Conservation (phyloP, 2,113 vertebrate species). For the Saguinus midas region DNA sequence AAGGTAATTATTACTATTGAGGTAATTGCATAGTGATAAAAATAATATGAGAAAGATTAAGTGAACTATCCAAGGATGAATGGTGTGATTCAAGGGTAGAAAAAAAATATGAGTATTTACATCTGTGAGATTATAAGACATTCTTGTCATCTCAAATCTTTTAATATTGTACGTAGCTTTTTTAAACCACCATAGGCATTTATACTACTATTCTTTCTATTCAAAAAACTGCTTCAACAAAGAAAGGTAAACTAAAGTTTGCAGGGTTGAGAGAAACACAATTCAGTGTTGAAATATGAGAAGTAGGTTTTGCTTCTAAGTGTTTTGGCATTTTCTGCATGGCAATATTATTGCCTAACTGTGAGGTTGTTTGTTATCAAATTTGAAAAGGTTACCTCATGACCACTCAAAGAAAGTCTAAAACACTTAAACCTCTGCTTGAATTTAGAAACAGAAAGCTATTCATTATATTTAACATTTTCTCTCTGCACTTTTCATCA, state of each 20-base stretch:
- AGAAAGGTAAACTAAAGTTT: background rate
- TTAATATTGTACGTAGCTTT: background rate
- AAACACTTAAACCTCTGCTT: conserved; percentile 14
- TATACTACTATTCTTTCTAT: background rate
- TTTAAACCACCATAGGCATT: background rate
- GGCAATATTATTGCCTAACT: background rate
- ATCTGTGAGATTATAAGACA: background rate
- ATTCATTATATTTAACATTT: conserved; percentile 7
- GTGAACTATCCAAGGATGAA: background rate
- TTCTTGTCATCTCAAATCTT: background rate
- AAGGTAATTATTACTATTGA: background rate
- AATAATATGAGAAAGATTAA: background rate
- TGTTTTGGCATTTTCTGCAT: conserved; percentile 22
- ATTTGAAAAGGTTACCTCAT: conserved; percentile 36
- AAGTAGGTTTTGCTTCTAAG: background rate
- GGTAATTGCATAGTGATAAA: background rate
- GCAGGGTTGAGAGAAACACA: background rate
- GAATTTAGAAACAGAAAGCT: conserved; percentile 1
- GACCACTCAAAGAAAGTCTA: conserved; percentile 15
- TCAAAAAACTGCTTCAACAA: background rate
- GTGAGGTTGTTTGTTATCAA: conserved; percentile 30
- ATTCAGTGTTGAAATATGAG: background rate
- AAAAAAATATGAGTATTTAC: background rate
- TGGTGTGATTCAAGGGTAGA: background rate
- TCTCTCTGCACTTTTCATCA: conserved; percentile 28